Conservation (phyloP, 2,113 vertebrate genomes). For the Carlito syrichta region DNA sequence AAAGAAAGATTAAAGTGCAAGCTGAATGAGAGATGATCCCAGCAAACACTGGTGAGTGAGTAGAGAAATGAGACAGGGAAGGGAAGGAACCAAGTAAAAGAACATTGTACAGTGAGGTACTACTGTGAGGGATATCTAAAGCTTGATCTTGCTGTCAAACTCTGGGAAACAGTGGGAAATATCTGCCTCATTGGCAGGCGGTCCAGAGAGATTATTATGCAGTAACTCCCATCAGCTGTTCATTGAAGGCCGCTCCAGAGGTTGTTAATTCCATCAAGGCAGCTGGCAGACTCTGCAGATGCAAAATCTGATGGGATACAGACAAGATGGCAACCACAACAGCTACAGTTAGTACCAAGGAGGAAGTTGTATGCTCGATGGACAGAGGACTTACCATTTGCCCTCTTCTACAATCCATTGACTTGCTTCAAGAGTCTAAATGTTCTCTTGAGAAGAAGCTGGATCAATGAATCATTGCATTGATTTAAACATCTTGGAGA, state of each 20-base stretch:
- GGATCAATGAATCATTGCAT: accelerated
- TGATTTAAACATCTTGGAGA: neutral
- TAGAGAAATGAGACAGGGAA: neutral
- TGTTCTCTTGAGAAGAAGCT: neutral
- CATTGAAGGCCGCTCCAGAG: too few relatives aligned
- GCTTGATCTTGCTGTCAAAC: neutral
- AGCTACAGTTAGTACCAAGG: accelerated
- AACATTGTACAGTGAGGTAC: accelerated
- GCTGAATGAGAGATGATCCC: neutral
- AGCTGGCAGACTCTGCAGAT: accelerated
- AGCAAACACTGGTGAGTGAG: too few relatives aligned
- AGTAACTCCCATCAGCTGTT: accelerated
- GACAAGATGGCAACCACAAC: accelerated
- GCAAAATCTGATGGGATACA: neutral
- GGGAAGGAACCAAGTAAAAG: neutral
- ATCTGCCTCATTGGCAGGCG: neutral
- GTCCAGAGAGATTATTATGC: too few relatives aligned
- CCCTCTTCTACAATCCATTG: accelerated
- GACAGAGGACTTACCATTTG: accelerated
- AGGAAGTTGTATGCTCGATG: accelerated
- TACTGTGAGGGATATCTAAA: too few relatives aligned
- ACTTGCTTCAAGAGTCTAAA: neutral
- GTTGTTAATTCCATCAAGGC: accelerated
- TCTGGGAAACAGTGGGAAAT: neutral
- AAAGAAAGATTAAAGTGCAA: neutral